These are phyloP conservation scores for Sycobia sp. DNA, from an alignment of 1,140 invertebrate genomes.

Conservation along the genomic window DNA sequence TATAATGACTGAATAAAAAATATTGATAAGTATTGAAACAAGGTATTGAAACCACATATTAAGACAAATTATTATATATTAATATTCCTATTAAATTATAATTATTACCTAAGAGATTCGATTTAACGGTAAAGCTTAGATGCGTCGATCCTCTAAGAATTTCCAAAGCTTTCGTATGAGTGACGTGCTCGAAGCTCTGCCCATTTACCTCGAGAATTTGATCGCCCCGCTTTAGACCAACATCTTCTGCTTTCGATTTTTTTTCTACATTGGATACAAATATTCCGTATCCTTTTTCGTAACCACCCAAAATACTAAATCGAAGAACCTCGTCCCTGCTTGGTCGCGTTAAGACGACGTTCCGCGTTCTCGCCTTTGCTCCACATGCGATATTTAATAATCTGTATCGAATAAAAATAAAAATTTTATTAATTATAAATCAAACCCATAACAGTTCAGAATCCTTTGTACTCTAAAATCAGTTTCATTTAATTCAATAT, in stretches of 20 bases:
- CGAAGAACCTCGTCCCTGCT: conserved; percentile 90
- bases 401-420: conserved; percentile 52
- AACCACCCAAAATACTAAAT: conserved; percentile 93
- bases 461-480: no score
- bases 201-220: conserved; percentile 98
- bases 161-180: conserved; percentile 87
- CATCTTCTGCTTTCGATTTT: conserved; percentile 91
- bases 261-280: conserved; percentile 95
- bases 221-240: conserved; percentile 96
- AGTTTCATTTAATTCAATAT: not conserved
- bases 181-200: conserved; percentile 92
- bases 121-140: conserved; percentile 94
- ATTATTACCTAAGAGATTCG: conserved; percentile 83
- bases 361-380: conserved; percentile 90
- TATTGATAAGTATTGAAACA: conserved; percentile 14
- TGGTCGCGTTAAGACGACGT: conserved; percentile 87
- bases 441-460: no score
- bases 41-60: not conserved
- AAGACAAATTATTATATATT: not conserved
- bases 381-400: conserved; percentile 95
- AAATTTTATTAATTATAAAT: not conserved
- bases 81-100: no score
- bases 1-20: conserved; percentile 4
- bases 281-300: conserved; percentile 88
- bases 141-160: conserved; percentile 92